Percentiles rank a stretch among this genome's conserved stretches.
phyloP scores from a whole-genome alignment of 2,113 vertebrate genomes.

The Paradoxurus hermaphroditus region DNA sequence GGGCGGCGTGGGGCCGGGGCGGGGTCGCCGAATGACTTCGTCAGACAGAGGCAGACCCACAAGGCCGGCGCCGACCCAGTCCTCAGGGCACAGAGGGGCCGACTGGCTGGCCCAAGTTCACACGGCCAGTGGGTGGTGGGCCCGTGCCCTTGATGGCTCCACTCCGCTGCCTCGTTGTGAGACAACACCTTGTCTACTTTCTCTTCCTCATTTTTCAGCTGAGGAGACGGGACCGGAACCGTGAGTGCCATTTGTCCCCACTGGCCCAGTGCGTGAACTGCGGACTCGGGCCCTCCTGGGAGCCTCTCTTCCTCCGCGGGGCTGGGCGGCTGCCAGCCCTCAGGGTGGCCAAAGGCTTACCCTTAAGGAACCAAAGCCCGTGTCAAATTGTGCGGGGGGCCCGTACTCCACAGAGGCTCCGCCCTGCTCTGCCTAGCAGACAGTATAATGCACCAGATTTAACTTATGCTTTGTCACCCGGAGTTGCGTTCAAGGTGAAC shows the following conservation, averaged over 20 bases:
- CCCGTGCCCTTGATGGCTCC: neutral
- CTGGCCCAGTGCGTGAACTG: neutral
- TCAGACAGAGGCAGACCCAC: neutral
- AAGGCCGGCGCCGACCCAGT: neutral
- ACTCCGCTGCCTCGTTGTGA: neutral
- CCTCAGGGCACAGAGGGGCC: neutral
- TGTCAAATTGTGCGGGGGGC: neutral
- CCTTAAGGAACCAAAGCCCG: neutral
- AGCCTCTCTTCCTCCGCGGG: neutral
- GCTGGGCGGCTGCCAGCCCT: neutral
- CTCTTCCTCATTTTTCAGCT: slow-evolving; percentile 65
- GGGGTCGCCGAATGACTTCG: rapidly evolving
- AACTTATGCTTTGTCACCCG: neutral
- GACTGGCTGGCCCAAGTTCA: neutral
- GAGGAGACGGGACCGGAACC: slow-evolving; percentile 17
- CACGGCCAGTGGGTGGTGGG: neutral
- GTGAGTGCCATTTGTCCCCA: neutral
- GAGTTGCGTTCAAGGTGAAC: neutral
- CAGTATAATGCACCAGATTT: neutral
- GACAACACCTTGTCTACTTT: slow-evolving; percentile 64
- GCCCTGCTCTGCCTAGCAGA: neutral
- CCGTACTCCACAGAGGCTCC: neutral
- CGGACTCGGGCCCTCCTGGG: slow-evolving; percentile 40
- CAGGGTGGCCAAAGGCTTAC: neutral
- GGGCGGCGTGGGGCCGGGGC: neutral